These are phyloP conservation scores for Montipora efflorescens DNA, from an alignment of 64 coral and sea anemone genomes.

Conservation along the genomic window DNA sequence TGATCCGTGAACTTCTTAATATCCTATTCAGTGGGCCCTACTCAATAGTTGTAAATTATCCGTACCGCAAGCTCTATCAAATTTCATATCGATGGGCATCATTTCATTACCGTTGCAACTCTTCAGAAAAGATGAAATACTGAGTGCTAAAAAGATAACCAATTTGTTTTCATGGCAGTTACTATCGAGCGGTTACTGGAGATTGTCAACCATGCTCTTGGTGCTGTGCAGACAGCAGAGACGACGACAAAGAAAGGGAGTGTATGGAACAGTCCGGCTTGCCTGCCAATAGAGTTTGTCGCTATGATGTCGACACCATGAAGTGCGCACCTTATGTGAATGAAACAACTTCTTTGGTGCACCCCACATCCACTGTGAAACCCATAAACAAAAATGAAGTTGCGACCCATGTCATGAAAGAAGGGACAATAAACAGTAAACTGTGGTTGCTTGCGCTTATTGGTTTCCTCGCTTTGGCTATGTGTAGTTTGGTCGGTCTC, in stretches of 20 bases:
- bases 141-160: too few relatives aligned
- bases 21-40: too few relatives aligned
- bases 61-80: too few relatives aligned
- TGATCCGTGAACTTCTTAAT: too few relatives aligned
- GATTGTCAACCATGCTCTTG: conserved; percentile 82
- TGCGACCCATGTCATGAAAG: neutral
- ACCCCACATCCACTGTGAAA: neutral
- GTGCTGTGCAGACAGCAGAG: conserved; percentile 76
- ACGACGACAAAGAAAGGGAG: conserved; percentile 51
- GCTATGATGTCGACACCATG: conserved; percentile 65
- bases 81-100: too few relatives aligned
- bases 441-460: neutral
- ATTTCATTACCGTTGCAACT: too few relatives aligned
- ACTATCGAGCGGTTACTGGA: conserved; percentile 63
- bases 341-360: neutral
- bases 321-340: conserved; percentile 2
- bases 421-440: neutral
- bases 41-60: too few relatives aligned
- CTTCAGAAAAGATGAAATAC: too few relatives aligned
- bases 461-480: neutral
- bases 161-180: conserved; percentile 15
- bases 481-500: neutral
- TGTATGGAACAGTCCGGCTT: conserved; percentile 63
- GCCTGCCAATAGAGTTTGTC: conserved; percentile 68
- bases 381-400: neutral